phyloP scores from a whole-genome alignment of 2,888 invertebrate species.

The Trichogramma dendrolimi region DNA sequence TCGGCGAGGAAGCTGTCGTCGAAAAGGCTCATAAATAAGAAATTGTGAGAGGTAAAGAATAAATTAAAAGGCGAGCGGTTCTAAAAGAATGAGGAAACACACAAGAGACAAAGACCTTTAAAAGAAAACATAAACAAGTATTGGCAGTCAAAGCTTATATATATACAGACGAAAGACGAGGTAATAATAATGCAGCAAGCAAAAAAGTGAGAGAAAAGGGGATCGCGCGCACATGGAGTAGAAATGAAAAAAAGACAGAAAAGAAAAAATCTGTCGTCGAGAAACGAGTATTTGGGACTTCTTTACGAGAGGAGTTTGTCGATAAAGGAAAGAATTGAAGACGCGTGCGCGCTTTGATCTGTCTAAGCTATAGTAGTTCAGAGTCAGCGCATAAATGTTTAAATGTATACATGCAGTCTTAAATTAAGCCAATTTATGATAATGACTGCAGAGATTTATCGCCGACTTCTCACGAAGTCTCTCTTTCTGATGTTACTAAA shows the following conservation, averaged over 20 bases:
- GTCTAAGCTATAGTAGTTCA: slow-evolving; percentile 34
- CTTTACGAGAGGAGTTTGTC: slow-evolving; percentile 36
- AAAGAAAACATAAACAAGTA: slow-evolving; percentile 1
- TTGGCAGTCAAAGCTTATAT: background rate
- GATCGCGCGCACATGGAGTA: background rate
- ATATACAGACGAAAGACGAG: slow-evolving; percentile 7
- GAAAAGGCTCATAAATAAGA: slow-evolving; percentile 13
- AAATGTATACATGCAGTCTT: too few species aligned
- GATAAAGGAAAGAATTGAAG: slow-evolving; percentile 40
- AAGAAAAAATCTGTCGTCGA: too few species aligned
- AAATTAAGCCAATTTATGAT: slow-evolving; percentile 45
- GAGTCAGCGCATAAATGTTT: slow-evolving; percentile 38
- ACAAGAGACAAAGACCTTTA: slow-evolving; percentile 8
- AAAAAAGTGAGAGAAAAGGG: background rate
- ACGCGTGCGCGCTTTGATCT: slow-evolving; percentile 41
- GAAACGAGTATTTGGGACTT: slow-evolving; percentile 21
- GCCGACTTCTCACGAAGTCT: slow-evolving; percentile 42
- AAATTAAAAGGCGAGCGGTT: slow-evolving; percentile 11
- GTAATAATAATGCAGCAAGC: slow-evolving; percentile 6
- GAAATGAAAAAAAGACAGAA: background rate
- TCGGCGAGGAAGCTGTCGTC: slow-evolving; percentile 5
- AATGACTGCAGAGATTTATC: slow-evolving; percentile 47
- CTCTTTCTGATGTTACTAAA: slow-evolving; percentile 39
- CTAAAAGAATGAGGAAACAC: slow-evolving; percentile 15
- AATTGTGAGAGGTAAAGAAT: background rate